A percentile compares a stretch with the other conserved stretches of the same genome.
phyloP scores from a whole-genome alignment of 2,797 vertebrate genomes.

The Epinephelus awoara region DNA sequence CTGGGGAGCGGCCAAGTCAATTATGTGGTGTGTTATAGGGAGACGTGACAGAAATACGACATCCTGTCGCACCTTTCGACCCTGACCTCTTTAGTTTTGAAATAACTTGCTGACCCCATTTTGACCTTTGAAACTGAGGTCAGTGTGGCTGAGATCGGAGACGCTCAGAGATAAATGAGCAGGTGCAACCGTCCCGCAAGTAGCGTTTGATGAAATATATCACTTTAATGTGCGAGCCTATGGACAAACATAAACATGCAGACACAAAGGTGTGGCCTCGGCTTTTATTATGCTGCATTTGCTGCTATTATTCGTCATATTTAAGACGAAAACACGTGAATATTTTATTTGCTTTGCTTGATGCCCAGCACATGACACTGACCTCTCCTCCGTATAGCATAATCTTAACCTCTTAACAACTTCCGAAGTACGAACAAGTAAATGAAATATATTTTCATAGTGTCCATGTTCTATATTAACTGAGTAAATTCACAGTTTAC shows the following conservation, averaged over 20 bases:
- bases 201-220: constrained; percentile 38
- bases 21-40: constrained; percentile 49
- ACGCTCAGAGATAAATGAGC: constrained; percentile 44
- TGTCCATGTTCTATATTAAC: background rate
- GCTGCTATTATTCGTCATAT: background rate
- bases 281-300: constrained; percentile 2
- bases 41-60: constrained; percentile 70
- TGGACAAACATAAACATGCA: background rate
- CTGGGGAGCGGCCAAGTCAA: constrained; percentile 45
- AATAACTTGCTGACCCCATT: constrained; percentile 59
- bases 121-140: constrained; percentile 51
- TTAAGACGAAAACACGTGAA: constrained; percentile 14
- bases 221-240: constrained; percentile 40
- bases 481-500: background rate
- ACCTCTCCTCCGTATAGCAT: constrained; percentile 17
- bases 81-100: constrained; percentile 57
- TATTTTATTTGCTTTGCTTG: constrained; percentile 12
- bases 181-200: constrained; percentile 19
- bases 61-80: constrained; percentile 54
- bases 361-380: background rate
- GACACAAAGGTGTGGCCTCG: background rate
- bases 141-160: constrained; percentile 27
- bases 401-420: background rate
- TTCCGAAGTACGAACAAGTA: background rate
- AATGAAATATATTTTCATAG: background rate